A percentile compares a stretch with the other conserved stretches of the same genome.
Conservation (phyloP, 2,888 invertebrate genomes). For the Sarcophaga variegata region DNA sequence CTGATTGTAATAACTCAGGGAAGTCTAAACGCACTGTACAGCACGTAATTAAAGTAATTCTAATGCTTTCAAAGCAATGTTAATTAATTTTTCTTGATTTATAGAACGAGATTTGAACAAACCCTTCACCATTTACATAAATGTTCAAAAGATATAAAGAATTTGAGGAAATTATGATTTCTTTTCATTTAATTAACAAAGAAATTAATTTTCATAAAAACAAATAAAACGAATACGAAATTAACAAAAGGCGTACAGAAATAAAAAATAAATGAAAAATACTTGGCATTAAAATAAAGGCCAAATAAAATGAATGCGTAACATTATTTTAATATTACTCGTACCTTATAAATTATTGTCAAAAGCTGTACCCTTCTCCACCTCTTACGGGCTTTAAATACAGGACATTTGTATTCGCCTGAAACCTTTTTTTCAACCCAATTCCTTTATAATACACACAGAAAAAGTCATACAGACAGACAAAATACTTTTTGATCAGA, state of each 20-base stretch:
- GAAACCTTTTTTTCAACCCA: conserved; percentile 29
- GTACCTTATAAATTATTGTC: conserved; percentile 20
- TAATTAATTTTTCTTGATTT: too few species aligned
- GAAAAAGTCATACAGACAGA: conserved; percentile 39
- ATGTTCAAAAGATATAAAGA: conserved; percentile 1
- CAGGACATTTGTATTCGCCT: conserved; percentile 3
- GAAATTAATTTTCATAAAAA: conserved; percentile 1
- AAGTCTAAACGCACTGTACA: too few species aligned
- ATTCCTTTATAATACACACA: conserved; percentile 43
- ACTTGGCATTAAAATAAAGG: not conserved
- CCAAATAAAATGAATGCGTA: conserved; percentile 65
- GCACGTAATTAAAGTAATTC: too few species aligned
- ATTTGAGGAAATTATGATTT: conserved; percentile 12
- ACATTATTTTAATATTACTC: conserved; percentile 71
- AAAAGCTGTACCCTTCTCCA: not conserved
- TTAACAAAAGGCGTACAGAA: too few species aligned
- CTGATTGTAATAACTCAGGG: too few species aligned
- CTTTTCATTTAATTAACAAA: conserved; percentile 52
- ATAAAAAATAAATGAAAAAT: too few species aligned
- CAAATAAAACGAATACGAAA: too few species aligned
- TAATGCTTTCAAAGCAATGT: too few species aligned
- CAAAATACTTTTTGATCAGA: conserved; percentile 70
- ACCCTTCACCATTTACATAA: too few species aligned
- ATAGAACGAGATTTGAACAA: too few species aligned
- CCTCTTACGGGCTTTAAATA: not conserved